These are phyloP conservation scores for Arrhopalites spinosus DNA, from an alignment of 2,888 invertebrate genomes.

Conservation along the genomic window DNA sequence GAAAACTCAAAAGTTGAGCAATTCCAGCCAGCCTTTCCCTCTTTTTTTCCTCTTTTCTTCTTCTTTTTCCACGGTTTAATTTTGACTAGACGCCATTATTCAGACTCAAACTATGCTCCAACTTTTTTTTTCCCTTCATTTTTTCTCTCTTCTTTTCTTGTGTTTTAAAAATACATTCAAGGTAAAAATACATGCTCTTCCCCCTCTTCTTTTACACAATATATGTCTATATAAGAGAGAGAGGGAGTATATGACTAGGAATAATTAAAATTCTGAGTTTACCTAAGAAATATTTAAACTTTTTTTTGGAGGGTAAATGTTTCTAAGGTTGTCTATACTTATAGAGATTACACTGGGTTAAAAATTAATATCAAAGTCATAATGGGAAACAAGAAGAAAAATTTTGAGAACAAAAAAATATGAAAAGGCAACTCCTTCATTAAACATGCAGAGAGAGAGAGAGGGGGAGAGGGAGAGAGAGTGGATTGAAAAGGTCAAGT, in stretches of 20 bases:
- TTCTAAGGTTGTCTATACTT: too few relatives aligned
- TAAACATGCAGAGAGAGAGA: background rate
- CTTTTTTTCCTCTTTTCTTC: background rate
- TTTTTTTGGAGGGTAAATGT: too few relatives aligned
- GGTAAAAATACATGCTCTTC: too few relatives aligned
- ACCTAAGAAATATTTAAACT: too few relatives aligned
- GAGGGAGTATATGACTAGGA: too few relatives aligned
- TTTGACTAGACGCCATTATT: constrained; percentile 7
- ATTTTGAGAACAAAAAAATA: background rate
- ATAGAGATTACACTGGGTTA: too few relatives aligned
- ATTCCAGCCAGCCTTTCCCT: background rate
- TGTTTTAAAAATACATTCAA: background rate
- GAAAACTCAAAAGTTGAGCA: constrained; percentile 6
- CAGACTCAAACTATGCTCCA: background rate
- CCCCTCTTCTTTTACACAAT: too few relatives aligned
- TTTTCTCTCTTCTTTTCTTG: background rate
- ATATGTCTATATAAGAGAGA: too few relatives aligned
- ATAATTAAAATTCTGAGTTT: too few relatives aligned
- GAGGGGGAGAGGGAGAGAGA: background rate
- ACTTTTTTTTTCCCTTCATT: background rate
- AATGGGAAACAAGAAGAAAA: too few relatives aligned
- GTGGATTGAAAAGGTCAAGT: background rate
- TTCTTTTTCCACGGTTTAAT: constrained; percentile 2
- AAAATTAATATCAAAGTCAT: too few relatives aligned
- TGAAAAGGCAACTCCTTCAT: background rate